Evolutionary conservation across 2,113 vertebrate genomes (phyloP).

Genomic region (Fulica atra): DNA sequence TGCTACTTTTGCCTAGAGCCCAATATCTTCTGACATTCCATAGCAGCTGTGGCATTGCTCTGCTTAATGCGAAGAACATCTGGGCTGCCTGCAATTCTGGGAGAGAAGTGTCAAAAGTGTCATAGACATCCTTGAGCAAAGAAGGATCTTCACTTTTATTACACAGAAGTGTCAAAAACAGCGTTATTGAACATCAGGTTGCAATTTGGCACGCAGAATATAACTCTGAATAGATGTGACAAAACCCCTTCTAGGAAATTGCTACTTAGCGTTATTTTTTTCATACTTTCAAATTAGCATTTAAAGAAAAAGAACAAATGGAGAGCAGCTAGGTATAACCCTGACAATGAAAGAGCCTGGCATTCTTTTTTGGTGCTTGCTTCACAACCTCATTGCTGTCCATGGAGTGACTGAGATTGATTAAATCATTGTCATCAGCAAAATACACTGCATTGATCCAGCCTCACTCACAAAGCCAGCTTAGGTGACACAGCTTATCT

Average conservation of each 20-base stretch:
- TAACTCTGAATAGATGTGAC: conserved; percentile 59
- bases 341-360: neutral
- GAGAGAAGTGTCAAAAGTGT: conserved; percentile 59
- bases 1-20: conserved; percentile 28
- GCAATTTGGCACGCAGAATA: conserved; percentile 39
- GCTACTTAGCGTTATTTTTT: conserved; percentile 50
- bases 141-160: conserved; percentile 56
- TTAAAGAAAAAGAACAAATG: conserved; percentile 35
- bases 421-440: conserved; percentile 6
- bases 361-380: neutral
- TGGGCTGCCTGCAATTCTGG: conserved; percentile 46
- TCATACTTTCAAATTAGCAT: conserved; percentile 56
- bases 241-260: conserved; percentile 52
- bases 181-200: conserved; percentile 56
- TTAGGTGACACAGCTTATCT: neutral
- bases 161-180: conserved; percentile 53
- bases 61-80: conserved; percentile 62
- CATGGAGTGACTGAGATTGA: neutral
- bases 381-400: conserved; percentile 2
- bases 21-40: conserved; percentile 5
- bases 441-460: neutral
- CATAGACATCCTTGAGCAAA: conserved; percentile 64
- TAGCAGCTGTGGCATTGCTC: conserved; percentile 36
- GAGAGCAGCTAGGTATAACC: conserved; percentile 13
- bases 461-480: neutral